Evolutionary conservation across 2,797 vertebrate species (phyloP).

Genomic region (Pithecia hirsuta): DNA sequence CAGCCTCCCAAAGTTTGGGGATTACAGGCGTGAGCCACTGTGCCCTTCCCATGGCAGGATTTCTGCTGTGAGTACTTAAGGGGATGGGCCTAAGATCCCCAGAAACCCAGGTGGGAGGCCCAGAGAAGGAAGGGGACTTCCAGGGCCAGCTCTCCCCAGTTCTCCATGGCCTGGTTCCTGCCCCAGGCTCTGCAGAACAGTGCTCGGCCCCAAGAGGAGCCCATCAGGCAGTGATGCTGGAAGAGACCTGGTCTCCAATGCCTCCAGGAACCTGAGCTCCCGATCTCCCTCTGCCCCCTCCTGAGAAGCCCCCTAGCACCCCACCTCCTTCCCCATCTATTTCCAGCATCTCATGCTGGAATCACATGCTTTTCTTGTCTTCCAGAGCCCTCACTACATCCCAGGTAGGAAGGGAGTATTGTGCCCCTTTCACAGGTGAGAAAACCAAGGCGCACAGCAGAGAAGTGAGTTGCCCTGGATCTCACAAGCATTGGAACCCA

Average conservation of each 20-base stretch:
- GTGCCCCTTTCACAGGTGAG: background rate
- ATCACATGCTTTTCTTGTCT: background rate
- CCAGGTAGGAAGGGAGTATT: background rate
- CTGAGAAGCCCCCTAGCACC: background rate
- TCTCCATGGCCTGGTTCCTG: background rate
- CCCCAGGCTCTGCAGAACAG: background rate
- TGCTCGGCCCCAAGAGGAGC: accelerated
- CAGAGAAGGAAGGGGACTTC: background rate
- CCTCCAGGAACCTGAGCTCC: background rate
- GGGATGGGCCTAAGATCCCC: too few relatives aligned
- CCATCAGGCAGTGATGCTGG: accelerated
- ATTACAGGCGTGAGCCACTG: too few relatives aligned
- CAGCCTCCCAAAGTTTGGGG: too few relatives aligned
- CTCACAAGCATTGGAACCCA: background rate
- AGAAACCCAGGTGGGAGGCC: background rate
- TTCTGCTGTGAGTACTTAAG: background rate
- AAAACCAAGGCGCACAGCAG: too few relatives aligned
- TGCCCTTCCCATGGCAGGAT: background rate
- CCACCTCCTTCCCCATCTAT: background rate
- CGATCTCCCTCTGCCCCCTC: accelerated
- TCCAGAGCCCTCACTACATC: background rate
- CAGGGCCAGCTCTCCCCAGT: background rate
- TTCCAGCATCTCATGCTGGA: background rate
- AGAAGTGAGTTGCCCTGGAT: accelerated
- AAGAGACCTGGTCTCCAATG: accelerated